Percentiles rank a stretch among this genome's conserved stretches.
phyloP scores from a whole-genome alignment of 35 echinoderm and acorn worm genomes.

The Patiria miniata region DNA sequence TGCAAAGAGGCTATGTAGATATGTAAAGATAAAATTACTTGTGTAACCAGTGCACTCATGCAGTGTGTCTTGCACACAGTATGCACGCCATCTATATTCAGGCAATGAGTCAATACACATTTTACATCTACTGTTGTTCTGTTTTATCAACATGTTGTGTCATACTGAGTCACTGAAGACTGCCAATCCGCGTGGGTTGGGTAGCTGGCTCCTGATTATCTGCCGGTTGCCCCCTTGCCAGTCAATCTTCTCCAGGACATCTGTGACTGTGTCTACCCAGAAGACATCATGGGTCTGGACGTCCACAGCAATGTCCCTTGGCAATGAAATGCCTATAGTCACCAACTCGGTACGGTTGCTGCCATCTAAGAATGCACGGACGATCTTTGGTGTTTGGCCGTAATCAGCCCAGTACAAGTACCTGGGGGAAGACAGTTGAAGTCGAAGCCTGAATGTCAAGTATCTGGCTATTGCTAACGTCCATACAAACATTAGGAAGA shows the following conservation, averaged over 20 bases:
- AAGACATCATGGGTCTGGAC: slow-evolving; percentile 57
- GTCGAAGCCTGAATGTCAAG: too few species aligned
- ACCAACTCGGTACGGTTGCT: slow-evolving; percentile 41
- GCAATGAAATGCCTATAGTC: neutral
- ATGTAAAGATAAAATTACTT: too few species aligned
- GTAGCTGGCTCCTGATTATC: slow-evolving; percentile 17
- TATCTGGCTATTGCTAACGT: too few species aligned
- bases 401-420: slow-evolving; percentile 80
- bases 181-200: slow-evolving; percentile 57
- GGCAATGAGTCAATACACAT: too few species aligned
- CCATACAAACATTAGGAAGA: too few species aligned
- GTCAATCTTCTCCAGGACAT: slow-evolving; percentile 50
- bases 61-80: too few species aligned
- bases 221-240: slow-evolving; percentile 67
- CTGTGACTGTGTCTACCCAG: slow-evolving; percentile 52
- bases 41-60: too few species aligned
- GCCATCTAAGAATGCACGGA: slow-evolving; percentile 46
- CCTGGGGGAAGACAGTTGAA: neutral
- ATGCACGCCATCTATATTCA: too few species aligned
- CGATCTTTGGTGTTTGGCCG: slow-evolving; percentile 53
- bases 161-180: slow-evolving; percentile 56
- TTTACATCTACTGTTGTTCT: too few species aligned
- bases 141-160: too few species aligned
- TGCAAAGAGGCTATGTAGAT: too few species aligned
- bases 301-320: slow-evolving; percentile 56